phyloP scores from a whole-genome alignment of 2,888 invertebrate species.

The Crocallis elinguaria region DNA sequence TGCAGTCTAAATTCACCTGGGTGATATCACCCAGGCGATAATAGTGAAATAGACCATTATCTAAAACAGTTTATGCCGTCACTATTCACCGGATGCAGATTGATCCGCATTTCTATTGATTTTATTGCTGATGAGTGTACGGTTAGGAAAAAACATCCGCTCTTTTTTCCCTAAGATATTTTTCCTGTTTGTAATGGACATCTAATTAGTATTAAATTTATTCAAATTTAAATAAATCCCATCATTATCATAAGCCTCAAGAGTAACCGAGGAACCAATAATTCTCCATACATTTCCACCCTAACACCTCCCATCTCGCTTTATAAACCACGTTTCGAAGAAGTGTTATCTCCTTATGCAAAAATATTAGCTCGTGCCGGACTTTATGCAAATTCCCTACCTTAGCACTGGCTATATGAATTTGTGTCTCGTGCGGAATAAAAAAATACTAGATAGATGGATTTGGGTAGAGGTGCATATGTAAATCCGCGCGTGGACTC shows the following conservation, averaged over 20 bases:
- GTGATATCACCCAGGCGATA: too few relatives aligned
- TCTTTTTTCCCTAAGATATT: too few relatives aligned
- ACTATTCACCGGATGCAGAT: too few relatives aligned
- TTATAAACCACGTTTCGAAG: slow-evolving; percentile 65
- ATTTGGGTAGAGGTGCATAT: slow-evolving; percentile 71
- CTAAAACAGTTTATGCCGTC: too few relatives aligned
- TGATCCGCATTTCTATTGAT: too few relatives aligned
- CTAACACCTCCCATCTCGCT: slow-evolving; percentile 50
- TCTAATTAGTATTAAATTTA: too few relatives aligned
- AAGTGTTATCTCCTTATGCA: slow-evolving; percentile 79
- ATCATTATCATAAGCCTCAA: slow-evolving; percentile 57
- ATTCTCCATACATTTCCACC: slow-evolving; percentile 44
- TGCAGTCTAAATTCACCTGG: too few relatives aligned
- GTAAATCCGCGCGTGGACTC: slow-evolving; percentile 80
- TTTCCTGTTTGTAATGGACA: too few relatives aligned
- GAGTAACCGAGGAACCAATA: slow-evolving; percentile 50
- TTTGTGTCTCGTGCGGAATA: slow-evolving; percentile 71
- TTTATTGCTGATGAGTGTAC: too few relatives aligned
- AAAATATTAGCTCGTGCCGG: slow-evolving; percentile 81
- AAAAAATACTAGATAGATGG: slow-evolving; percentile 67
- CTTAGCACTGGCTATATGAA: slow-evolving; percentile 65
- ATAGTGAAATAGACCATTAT: too few relatives aligned
- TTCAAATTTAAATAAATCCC: slow-evolving; percentile 33
- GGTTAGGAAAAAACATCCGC: too few relatives aligned
- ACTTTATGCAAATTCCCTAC: slow-evolving; percentile 78